These are phyloP conservation scores for Nematopogon swammerdamellus DNA, from an alignment of 2,888 invertebrate genomes.

Conservation along the genomic window DNA sequence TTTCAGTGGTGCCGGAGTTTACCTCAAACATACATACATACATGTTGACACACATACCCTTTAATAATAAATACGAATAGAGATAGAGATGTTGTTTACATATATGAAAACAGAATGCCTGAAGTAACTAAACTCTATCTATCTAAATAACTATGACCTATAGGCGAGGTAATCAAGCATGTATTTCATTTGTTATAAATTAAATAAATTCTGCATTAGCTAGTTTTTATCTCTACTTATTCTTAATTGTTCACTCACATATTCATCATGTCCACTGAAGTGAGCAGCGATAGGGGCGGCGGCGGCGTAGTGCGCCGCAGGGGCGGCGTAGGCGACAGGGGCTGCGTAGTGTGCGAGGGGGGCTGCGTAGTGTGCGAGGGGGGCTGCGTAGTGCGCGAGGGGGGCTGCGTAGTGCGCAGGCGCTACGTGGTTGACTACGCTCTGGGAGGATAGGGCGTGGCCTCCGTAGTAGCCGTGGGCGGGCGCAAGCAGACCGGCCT, in stretches of 20 bases:
- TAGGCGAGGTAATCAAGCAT: too few species aligned
- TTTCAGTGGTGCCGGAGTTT: too few species aligned
- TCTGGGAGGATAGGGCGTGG: neutral
- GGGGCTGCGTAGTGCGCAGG: neutral
- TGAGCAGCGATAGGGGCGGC: neutral
- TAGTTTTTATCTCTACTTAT: too few species aligned
- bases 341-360: neutral
- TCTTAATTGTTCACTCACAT: neutral
- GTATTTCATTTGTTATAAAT: too few species aligned
- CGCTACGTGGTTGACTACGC: neutral
- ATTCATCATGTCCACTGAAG: neutral
- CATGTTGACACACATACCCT: too few species aligned
- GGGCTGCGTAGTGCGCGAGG: neutral
- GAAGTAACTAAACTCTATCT: too few species aligned
- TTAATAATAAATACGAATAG: too few species aligned
- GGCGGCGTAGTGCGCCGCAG: neutral
- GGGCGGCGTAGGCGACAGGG: neutral
- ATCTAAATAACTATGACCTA: too few species aligned
- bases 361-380: neutral
- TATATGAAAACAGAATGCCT: too few species aligned
- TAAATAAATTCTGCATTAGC: too few species aligned
- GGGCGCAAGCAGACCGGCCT: conserved; percentile 10
- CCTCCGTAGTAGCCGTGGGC: conserved; percentile 1
- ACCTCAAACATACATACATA: too few species aligned
- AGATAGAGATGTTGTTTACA: too few species aligned